Evolutionary conservation across 2,797 vertebrate genomes (phyloP).

Genomic region (Sebastes iracundus): DNA sequence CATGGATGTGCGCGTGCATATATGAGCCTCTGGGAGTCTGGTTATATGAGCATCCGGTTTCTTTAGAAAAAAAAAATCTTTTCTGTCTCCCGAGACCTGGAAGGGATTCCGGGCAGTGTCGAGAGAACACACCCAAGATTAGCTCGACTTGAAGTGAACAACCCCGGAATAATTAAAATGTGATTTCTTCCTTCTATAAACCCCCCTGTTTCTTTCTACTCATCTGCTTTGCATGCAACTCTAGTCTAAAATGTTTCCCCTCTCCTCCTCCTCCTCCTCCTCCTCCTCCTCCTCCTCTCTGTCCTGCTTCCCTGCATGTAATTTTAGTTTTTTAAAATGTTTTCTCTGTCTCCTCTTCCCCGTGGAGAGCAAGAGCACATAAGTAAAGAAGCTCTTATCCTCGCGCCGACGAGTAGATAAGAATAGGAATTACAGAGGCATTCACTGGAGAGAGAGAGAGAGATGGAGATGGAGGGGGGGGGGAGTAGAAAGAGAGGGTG

Average conservation of each 20-base stretch:
- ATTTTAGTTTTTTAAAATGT: slow-evolving; percentile 72
- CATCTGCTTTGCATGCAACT: slow-evolving; percentile 24
- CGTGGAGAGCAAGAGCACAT: slow-evolving; percentile 61
- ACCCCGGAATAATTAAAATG: slow-evolving; percentile 37
- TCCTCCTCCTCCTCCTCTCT: background rate
- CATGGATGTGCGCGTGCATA: background rate
- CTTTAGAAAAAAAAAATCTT: slow-evolving; percentile 24
- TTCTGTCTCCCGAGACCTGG: slow-evolving; percentile 1
- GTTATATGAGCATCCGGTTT: slow-evolving; percentile 6
- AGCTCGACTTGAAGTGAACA: slow-evolving; percentile 42
- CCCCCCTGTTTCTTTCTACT: background rate
- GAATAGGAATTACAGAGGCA: slow-evolving; percentile 77
- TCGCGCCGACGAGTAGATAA: slow-evolving; percentile 65
- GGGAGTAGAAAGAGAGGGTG: slow-evolving; percentile 28
- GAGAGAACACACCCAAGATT: slow-evolving; percentile 34
- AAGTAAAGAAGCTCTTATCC: slow-evolving; percentile 75
- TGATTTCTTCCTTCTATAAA: background rate
- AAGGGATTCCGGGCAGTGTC: slow-evolving; percentile 15
- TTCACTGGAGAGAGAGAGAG: slow-evolving; percentile 51
- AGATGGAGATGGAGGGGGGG: background rate
- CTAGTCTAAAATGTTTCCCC: slow-evolving; percentile 19
- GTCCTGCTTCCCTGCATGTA: slow-evolving; percentile 54
- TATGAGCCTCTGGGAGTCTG: background rate
- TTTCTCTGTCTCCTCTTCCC: slow-evolving; percentile 67
- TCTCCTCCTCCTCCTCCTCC: background rate